A percentile compares a stretch with the other conserved stretches of the same genome.
Evolutionary conservation across 2,113 vertebrate genomes (phyloP).

Genomic region (Agelaius phoeniceus): DNA sequence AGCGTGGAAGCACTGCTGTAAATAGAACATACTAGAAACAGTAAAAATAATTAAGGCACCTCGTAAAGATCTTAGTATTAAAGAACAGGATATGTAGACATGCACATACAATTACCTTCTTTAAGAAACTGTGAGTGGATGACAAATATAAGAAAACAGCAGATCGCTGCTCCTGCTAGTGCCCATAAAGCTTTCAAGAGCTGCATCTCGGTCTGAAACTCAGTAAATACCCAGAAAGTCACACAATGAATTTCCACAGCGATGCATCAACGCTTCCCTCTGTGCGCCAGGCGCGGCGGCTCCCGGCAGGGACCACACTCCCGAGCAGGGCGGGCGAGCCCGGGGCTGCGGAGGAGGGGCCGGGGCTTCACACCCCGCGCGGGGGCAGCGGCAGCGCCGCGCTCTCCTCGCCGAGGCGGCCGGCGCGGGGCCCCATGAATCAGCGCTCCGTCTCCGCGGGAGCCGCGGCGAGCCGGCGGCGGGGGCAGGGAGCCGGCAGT

Average conservation of each 20-base stretch:
- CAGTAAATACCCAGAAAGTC: constrained; percentile 82
- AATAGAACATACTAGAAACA: constrained; percentile 64
- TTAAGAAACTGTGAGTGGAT: constrained; percentile 94
- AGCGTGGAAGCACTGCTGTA: constrained; percentile 47
- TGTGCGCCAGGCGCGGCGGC: constrained; percentile 70
- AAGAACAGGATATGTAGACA: constrained; percentile 49
- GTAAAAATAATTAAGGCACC: constrained; percentile 61
- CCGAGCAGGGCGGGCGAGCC: constrained; percentile 59
- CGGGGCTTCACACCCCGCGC: constrained; percentile 44
- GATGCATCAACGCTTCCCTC: constrained; percentile 77
- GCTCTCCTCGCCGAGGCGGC: constrained; percentile 48
- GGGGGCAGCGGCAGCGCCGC: constrained; percentile 60
- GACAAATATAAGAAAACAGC: constrained; percentile 93
- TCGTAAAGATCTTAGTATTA: constrained; percentile 52
- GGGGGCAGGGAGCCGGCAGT: constrained; percentile 23
- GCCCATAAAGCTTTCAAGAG: constrained; percentile 95
- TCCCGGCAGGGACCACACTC: constrained; percentile 67
- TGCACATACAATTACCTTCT: constrained; percentile 89
- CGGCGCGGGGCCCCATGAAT: constrained; percentile 75
- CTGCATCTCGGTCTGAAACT: constrained; percentile 91
- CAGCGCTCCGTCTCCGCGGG: constrained; percentile 70
- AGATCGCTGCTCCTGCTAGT: constrained; percentile 93
- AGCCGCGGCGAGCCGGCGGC: constrained; percentile 48
- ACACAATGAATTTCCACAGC: constrained; percentile 76
- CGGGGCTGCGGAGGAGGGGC: constrained; percentile 56